Evolutionary conservation across 2,113 vertebrate genomes (phyloP).

Genomic region (Trinectes maculatus): DNA sequence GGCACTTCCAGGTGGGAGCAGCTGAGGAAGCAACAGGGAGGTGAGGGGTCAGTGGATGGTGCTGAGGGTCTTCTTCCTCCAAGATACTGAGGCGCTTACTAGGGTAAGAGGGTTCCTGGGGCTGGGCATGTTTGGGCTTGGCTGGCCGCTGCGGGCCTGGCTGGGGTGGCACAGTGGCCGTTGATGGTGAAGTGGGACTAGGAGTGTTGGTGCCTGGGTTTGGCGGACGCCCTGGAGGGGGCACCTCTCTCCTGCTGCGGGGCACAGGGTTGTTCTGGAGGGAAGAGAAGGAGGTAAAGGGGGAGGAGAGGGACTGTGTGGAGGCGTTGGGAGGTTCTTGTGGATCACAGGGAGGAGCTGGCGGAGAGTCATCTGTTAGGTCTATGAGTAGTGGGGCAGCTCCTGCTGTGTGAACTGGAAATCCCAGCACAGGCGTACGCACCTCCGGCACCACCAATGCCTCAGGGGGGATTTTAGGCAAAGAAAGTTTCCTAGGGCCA

Average conservation of each 20-base stretch:
- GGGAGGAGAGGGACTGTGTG: conserved; percentile 64
- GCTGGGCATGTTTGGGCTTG: conserved; percentile 82
- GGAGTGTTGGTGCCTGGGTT: conserved; percentile 68
- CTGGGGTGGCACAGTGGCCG: conserved; percentile 61
- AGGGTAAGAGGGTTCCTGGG: conserved; percentile 79
- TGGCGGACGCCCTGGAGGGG: conserved; percentile 81
- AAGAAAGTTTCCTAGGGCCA: conserved; percentile 92
- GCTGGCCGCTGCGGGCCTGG: conserved; percentile 62
- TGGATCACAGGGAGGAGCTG: conserved; percentile 76
- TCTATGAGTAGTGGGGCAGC: conserved; percentile 77
- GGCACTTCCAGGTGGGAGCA: conserved; percentile 85
- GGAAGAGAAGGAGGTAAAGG: conserved; percentile 85
- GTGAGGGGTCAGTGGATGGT: conserved; percentile 57
- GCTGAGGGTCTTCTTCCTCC: conserved; percentile 85
- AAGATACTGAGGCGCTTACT: conserved; percentile 89
- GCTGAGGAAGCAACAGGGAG: conserved; percentile 42
- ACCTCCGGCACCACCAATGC: conserved; percentile 95
- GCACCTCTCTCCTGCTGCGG: conserved; percentile 93
- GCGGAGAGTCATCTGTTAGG: conserved; percentile 79
- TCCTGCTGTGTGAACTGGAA: conserved; percentile 80
- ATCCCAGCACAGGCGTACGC: conserved; percentile 86
- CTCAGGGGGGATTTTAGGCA: conserved; percentile 97
- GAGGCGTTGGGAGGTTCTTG: conserved; percentile 72
- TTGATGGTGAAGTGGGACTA: conserved; percentile 79
- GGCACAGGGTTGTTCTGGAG: conserved; percentile 96